Evolutionary conservation across 2,113 vertebrate genomes (phyloP), one percentile per base, ranked within the genome.

Genomic region (Dicrurus megarhynchus): DNA sequence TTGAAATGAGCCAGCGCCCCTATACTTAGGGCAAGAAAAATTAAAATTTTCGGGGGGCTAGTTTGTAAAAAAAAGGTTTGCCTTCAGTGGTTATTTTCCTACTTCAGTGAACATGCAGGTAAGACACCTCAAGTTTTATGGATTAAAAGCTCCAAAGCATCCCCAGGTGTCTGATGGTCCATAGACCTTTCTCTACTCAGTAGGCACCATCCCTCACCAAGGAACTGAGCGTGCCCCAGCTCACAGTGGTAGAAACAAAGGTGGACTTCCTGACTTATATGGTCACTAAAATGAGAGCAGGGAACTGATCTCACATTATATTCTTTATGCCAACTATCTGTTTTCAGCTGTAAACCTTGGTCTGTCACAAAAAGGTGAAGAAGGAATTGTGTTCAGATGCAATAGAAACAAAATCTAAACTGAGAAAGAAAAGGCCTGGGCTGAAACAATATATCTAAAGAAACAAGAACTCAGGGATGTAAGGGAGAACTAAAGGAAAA

Each of bases 151-250:
- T 61, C 28, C 33, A 47, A 77, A 77, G 16, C 23, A 69, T 87
- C 35, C 46, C 52, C n/a, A 47, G 9, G 9, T 68, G 10, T 52
- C 46, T 79, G 39, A 37, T 3, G 39, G 20, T 78, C 20, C 28
- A 26, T n/a, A n/a, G 16, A 59, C 33, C 32, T 84, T 84, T 55
- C 35, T 67, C 24, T 35, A 15, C 7, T 44, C 0, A 0, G 3
- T 37, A 37, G 47, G 9, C 33, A 52, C 20, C 53, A 79, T 42
- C 19, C 12, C 11, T 67, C 24, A 60, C 24, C 32, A 49, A 41
- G 37, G 47, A 39, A 46, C 19, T 46, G 6, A 75, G 3, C 0
- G 0, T 79, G 27, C 15, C 35, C 39, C 42, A 27, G 8, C 28
- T 89, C 23, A 26, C 5, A 18, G 8, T n/a, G 35, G 13, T 5